phyloP scores from a whole-genome alignment of 2,113 vertebrate species.

The Tiliqua scincoides region DNA sequence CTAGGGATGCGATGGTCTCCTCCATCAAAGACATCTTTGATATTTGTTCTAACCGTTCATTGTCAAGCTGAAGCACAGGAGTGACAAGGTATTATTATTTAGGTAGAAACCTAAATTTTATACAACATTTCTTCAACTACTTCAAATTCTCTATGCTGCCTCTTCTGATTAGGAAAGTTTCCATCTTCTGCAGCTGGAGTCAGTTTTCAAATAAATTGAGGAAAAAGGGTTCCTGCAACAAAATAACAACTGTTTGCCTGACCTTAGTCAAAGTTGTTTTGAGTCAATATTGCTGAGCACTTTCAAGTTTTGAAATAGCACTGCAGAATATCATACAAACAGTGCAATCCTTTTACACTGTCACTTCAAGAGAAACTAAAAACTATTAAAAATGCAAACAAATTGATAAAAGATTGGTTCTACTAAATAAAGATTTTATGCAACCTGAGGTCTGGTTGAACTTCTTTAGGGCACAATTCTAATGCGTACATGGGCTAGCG shows the following conservation, averaged over 20 bases:
- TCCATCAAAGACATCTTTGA: constrained; percentile 77
- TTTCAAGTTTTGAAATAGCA: neutral
- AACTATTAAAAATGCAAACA: no score
- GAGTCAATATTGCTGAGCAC: neutral
- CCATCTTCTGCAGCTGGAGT: constrained; percentile 4
- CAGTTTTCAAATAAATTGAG: neutral
- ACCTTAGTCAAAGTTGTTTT: no score
- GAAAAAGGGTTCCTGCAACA: neutral
- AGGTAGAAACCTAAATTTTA: neutral
- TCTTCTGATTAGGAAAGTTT: constrained; percentile 20
- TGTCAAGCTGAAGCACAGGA: constrained; percentile 77
- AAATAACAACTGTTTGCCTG: no score
- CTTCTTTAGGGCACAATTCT: no score
- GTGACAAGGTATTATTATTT: constrained; percentile 51
- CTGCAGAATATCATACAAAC: neutral
- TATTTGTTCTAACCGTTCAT: constrained; percentile 78
- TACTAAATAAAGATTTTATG: neutral
- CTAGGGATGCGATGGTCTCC: constrained; percentile 74
- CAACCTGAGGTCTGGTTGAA: neutral
- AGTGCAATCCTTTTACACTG: neutral
- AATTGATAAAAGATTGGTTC: neutral
- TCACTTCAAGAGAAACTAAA: neutral
- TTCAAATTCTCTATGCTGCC: constrained; percentile 25
- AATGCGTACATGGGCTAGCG: no score
- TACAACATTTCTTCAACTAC: constrained; percentile 13